Evolutionary conservation across 2,888 invertebrate genomes (phyloP).

Genomic region (Yponomeuta malinellus): DNA sequence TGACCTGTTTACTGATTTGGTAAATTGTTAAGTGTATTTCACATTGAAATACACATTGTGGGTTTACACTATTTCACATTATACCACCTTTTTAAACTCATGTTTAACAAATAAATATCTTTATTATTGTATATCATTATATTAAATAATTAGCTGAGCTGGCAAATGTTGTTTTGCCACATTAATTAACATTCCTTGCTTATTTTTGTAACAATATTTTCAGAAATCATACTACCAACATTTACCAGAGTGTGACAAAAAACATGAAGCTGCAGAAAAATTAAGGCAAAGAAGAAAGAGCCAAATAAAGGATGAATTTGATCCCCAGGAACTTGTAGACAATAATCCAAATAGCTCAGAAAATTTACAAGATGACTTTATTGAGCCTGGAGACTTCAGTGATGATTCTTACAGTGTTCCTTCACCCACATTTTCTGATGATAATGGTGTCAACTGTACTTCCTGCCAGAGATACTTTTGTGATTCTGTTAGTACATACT

Average conservation of each 20-base stretch:
- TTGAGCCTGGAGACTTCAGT: background rate
- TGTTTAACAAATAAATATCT: too few relatives aligned
- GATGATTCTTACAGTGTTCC: background rate
- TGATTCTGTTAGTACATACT: background rate
- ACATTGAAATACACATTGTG: too few relatives aligned
- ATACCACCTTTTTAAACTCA: too few relatives aligned
- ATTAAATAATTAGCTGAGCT: too few relatives aligned
- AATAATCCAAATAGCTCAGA: background rate
- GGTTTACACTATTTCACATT: too few relatives aligned
- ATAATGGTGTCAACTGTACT: background rate
- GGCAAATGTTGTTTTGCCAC: too few relatives aligned
- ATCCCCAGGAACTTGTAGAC: background rate
- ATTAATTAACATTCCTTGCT: background rate
- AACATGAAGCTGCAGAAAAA: background rate
- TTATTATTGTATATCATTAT: too few relatives aligned
- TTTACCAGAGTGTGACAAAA: background rate
- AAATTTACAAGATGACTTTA: background rate
- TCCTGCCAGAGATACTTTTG: background rate
- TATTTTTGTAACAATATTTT: background rate
- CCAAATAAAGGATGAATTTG: background rate
- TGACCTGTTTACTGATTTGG: background rate
- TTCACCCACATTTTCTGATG: background rate
- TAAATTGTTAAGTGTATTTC: background rate
- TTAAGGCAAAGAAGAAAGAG: background rate
- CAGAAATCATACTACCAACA: background rate